phyloP scores from a whole-genome alignment of 2,888 invertebrate genomes.

The Linyphia triangularis region DNA sequence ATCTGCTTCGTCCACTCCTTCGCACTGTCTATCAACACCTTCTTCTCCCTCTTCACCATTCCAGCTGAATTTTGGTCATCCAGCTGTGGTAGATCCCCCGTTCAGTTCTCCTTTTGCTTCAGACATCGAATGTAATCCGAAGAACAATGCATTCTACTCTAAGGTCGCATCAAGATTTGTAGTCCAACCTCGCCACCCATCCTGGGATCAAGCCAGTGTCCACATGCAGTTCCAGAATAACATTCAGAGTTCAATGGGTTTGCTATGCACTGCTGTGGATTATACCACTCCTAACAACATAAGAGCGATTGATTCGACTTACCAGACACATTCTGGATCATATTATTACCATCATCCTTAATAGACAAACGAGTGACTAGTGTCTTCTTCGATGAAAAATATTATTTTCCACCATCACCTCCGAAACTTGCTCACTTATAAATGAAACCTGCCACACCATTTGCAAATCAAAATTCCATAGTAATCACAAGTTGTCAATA shows the following conservation, averaged over 20 bases:
- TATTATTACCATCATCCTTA: slow-evolving; percentile 63
- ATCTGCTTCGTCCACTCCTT: slow-evolving; percentile 66
- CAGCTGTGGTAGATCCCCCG: slow-evolving; percentile 11
- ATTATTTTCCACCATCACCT: slow-evolving; percentile 20
- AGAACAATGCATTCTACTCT: slow-evolving; percentile 39
- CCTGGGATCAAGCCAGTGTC: slow-evolving; percentile 52
- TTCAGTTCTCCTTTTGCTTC: slow-evolving; percentile 9
- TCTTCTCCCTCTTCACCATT: slow-evolving; percentile 58
- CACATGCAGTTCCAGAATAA: slow-evolving; percentile 66
- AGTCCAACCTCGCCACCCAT: slow-evolving; percentile 29
- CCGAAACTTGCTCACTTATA: slow-evolving; percentile 62
- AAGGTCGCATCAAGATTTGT: slow-evolving; percentile 39
- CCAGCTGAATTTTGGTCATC: slow-evolving; percentile 39
- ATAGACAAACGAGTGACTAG: slow-evolving; percentile 55
- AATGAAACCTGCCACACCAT: not conserved
- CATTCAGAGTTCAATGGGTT: slow-evolving; percentile 51
- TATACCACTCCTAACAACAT: slow-evolving; percentile 61
- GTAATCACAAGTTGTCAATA: too few relatives aligned
- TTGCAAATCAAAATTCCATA: too few relatives aligned
- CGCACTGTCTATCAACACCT: slow-evolving; percentile 45
- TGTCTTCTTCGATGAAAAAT: slow-evolving; percentile 50
- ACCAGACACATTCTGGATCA: slow-evolving; percentile 49
- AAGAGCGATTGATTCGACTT: slow-evolving; percentile 43
- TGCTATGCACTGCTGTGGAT: slow-evolving; percentile 64
- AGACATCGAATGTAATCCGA: slow-evolving; percentile 21